A percentile compares a stretch with the other conserved stretches of the same genome.
Evolutionary conservation across 1,140 invertebrate species (phyloP).

Genomic region (Planococcus citri): DNA sequence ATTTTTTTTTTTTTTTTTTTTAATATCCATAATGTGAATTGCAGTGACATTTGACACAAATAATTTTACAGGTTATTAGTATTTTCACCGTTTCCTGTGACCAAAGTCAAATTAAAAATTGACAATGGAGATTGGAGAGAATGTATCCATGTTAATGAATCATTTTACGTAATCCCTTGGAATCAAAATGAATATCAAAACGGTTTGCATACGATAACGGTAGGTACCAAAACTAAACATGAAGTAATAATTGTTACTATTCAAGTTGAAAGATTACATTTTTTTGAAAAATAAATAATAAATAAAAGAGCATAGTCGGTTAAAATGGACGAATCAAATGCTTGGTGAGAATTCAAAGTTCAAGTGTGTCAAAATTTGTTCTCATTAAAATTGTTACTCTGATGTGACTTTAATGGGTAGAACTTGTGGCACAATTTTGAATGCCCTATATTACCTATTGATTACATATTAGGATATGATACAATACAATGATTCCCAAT

Average conservation of each 20-base stretch:
- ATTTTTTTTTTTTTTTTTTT: background rate
- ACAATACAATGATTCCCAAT: too few relatives aligned
- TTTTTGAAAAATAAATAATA: background rate
- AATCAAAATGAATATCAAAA: constrained; percentile 45
- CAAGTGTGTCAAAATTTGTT: too few relatives aligned
- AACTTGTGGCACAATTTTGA: too few relatives aligned
- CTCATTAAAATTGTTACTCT: too few relatives aligned
- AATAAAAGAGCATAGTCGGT: too few relatives aligned
- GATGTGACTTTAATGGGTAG: too few relatives aligned
- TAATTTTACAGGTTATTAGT: constrained; percentile 47
- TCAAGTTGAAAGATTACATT: background rate
- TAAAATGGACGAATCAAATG: too few relatives aligned
- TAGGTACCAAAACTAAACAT: constrained; percentile 33
- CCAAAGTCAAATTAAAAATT: constrained; percentile 48
- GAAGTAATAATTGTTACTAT: too few relatives aligned
- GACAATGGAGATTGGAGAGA: constrained; percentile 46
- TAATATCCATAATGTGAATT: background rate
- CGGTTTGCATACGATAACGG: constrained; percentile 58
- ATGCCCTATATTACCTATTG: too few relatives aligned
- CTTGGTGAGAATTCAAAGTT: too few relatives aligned
- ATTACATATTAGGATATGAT: too few relatives aligned
- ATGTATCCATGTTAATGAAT: constrained; percentile 42
- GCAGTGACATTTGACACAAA: background rate
- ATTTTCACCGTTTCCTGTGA: constrained; percentile 54
- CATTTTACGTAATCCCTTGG: constrained; percentile 62